Evolutionary conservation across 2,797 vertebrate genomes (phyloP), one percentile per base, ranked within the genome.

Genomic region (Phyllotis vaccarum): DNA sequence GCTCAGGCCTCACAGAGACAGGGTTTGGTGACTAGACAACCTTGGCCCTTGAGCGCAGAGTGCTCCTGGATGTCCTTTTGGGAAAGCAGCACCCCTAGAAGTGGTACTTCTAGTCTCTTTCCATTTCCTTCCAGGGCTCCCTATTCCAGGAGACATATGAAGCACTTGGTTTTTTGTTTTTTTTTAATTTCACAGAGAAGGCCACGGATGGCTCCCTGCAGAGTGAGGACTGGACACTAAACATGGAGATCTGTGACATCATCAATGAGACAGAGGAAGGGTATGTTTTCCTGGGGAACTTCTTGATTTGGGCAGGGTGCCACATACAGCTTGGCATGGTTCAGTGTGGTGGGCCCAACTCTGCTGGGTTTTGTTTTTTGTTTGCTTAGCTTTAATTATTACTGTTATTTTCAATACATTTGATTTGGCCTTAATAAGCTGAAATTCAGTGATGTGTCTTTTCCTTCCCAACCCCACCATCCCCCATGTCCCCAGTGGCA

Each of bases 181-280:
- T 86, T 43, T 94, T 1, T 97, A 90, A 98, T 96, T 97, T 97
- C 96, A 97, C 99, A 99, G 99, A 99, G 99, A 99, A 99, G 97
- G 99, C 99, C 94, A 99, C 99, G 11, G 99, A 99, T 98, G 99
- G 99, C 98, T 99, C 99, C 96, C 98, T 99, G 90, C 99, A 99
- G 98, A 99, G 99, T 72, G 99, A 99, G 98, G 99, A 99, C 98
- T 99, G 99, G 99, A 99, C 99, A 1, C 98, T 99, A 75, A 99
- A 99, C 98, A 99, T 99, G 99, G 99, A 99, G 98, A 99, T 99
- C 98, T 99, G 99, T 97, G 99, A 99, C 98, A 99, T 99, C 98
- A 99, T 99, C 98, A 99, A 99, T 72, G 99, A 99, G 98, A 99
- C 99, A 49, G 99, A 99, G 96, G 99, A 99, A 98, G 99, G 99